Conservation (phyloP, 2,888 invertebrate species). For the Drosophila paramelanica region DNA sequence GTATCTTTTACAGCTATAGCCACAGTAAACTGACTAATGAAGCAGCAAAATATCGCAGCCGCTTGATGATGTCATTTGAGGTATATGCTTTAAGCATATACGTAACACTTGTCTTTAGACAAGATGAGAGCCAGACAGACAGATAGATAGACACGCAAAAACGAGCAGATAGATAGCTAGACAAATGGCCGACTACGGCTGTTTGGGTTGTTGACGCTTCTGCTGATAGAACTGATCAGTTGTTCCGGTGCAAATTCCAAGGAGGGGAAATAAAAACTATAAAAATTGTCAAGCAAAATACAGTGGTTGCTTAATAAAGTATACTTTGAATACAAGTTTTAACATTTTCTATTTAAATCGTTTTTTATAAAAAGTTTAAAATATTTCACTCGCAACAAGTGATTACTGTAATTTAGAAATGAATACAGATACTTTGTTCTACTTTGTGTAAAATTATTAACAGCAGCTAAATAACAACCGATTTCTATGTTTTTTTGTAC, state of each 20-base stretch:
- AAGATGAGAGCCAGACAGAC: conserved; percentile 10
- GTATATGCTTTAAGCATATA: conserved; percentile 16
- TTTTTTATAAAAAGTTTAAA: no score
- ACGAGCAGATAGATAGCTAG: conserved; percentile 9
- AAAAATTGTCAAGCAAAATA: background rate
- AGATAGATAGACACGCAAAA: conserved; percentile 1
- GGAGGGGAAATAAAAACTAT: conserved; percentile 4
- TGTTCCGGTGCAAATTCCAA: conserved; percentile 48
- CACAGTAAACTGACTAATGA: conserved; percentile 21
- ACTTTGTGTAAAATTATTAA: background rate
- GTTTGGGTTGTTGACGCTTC: conserved; percentile 43
- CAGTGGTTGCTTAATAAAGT: background rate
- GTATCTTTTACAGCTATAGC: conserved; percentile 10
- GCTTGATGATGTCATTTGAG: conserved; percentile 43
- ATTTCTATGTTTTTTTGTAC: no score
- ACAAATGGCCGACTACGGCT: conserved; percentile 9
- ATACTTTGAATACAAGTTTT: background rate
- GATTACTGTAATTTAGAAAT: background rate
- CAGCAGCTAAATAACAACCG: no score
- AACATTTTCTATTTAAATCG: no score
- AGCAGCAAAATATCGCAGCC: conserved; percentile 15
- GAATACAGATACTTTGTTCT: background rate
- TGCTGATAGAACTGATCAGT: conserved; percentile 14
- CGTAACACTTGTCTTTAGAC: conserved; percentile 12
- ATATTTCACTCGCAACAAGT: background rate